These are phyloP conservation scores for Lanistes nyassanus DNA, from an alignment of 1,140 invertebrate species.

Conservation along the genomic window DNA sequence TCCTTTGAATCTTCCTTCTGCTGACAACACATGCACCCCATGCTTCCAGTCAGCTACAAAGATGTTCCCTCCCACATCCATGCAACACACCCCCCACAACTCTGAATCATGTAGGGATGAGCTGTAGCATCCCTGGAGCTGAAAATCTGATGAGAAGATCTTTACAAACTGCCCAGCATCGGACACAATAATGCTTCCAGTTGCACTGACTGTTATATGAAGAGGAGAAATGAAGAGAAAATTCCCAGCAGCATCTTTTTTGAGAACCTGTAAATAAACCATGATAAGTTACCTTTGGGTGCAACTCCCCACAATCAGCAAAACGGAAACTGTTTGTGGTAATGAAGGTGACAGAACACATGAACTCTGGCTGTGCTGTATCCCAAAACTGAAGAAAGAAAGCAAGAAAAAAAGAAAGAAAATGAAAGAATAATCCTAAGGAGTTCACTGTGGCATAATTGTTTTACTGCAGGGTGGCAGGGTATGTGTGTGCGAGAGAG, in stretches of 20 bases:
- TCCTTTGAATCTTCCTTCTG: conserved; percentile 7
- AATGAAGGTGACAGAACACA: too few species aligned
- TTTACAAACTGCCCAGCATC: conserved; percentile 20
- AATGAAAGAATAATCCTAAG: too few species aligned
- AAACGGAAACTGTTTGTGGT: too few species aligned
- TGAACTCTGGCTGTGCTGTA: too few species aligned
- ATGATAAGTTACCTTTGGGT: too few species aligned
- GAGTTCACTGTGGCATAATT: too few species aligned
- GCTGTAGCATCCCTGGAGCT: conserved; percentile 5
- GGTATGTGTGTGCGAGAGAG: too few species aligned
- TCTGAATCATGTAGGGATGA: conserved; percentile 6
- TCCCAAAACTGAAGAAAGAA: too few species aligned
- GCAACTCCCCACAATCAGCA: too few species aligned
- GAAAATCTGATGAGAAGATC: conserved; percentile 5
- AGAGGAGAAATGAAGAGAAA: conserved; percentile 15
- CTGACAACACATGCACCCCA: conserved; percentile 21
- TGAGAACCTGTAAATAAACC: conserved; percentile 3
- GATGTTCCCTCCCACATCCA: conserved; percentile 9
- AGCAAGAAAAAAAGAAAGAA: too few species aligned
- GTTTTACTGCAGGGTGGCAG: too few species aligned
- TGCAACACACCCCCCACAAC: conserved; percentile 24
- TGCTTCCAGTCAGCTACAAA: conserved; percentile 27
- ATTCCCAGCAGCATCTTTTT: conserved; percentile 9
- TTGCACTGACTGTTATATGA: conserved; percentile 8
- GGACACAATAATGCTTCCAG: conserved; percentile 22